phyloP scores from a whole-genome alignment of 2,888 invertebrate species.

The Hartigia nigra region DNA sequence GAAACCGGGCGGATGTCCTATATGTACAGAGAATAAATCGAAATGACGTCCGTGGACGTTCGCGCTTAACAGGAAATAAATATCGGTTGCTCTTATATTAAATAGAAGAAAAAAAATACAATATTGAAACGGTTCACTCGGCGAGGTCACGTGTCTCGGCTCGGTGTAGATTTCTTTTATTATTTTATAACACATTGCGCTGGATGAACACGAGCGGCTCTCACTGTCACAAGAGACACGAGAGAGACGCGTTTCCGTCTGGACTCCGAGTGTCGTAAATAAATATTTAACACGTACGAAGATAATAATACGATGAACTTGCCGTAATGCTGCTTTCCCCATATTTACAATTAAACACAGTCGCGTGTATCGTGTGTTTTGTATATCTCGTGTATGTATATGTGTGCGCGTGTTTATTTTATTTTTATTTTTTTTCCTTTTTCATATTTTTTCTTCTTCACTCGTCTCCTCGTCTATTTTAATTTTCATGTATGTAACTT shows the following conservation, averaged over 20 bases:
- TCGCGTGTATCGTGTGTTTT: constrained; percentile 11
- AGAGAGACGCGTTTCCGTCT: not conserved
- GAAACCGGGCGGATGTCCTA: constrained; percentile 4
- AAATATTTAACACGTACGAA: constrained; percentile 36
- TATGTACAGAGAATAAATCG: not conserved
- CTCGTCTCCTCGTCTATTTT: not conserved
- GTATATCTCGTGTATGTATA: not conserved
- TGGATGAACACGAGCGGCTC: not conserved
- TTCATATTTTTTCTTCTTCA: not conserved
- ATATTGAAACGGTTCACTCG: not conserved
- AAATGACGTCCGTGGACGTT: not conserved
- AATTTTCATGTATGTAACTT: not conserved
- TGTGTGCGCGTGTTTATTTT: not conserved
- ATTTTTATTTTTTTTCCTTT: not conserved
- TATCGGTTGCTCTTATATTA: not conserved
- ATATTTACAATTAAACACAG: constrained; percentile 51
- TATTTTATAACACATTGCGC: not conserved
- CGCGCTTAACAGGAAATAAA: not conserved
- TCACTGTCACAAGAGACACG: not conserved
- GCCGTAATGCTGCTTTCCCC: constrained; percentile 42
- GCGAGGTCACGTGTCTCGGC: not conserved
- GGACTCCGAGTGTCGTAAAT: constrained; percentile 15
- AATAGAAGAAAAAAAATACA: not conserved
- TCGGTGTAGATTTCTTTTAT: not conserved
- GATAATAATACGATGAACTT: constrained; percentile 33